Percentiles rank a stretch among this genome's conserved stretches.
These are phyloP conservation scores for Resseliella maxima DNA, from an alignment of 2,888 invertebrate species.

Conservation along the genomic window DNA sequence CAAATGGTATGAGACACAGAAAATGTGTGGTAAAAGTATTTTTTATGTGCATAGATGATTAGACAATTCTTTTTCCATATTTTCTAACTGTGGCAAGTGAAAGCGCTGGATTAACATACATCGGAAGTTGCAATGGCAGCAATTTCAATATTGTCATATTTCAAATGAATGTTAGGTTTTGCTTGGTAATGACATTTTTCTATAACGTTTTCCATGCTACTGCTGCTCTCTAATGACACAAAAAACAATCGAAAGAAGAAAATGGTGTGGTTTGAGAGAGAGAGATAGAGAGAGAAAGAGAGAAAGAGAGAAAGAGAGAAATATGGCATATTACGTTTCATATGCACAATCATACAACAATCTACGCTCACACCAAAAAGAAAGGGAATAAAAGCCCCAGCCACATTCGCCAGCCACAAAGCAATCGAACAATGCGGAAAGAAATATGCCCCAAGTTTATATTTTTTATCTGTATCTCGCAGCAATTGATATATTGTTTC, in stretches of 20 bases:
- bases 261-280: background rate
- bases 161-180: background rate
- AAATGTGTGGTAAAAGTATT: background rate
- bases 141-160: background rate
- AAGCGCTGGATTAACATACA: background rate
- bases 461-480: conserved; percentile 15
- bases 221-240: background rate
- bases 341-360: background rate
- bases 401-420: too few species aligned
- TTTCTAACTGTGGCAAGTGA: background rate
- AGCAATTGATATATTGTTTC: background rate
- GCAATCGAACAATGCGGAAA: background rate
- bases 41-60: background rate
- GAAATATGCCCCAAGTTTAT: background rate
- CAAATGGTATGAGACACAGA: background rate
- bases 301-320: too few species aligned
- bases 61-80: background rate
- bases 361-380: background rate
- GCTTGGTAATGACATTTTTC: background rate
- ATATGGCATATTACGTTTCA: background rate
- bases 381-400: too few species aligned
- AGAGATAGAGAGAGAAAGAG: too few species aligned
- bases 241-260: background rate
- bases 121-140: background rate
- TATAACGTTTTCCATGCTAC: background rate